Percentiles rank a stretch among this genome's conserved stretches.
Conservation (phyloP, 2,888 invertebrate species). For the Drosophila neotestacea region DNA sequence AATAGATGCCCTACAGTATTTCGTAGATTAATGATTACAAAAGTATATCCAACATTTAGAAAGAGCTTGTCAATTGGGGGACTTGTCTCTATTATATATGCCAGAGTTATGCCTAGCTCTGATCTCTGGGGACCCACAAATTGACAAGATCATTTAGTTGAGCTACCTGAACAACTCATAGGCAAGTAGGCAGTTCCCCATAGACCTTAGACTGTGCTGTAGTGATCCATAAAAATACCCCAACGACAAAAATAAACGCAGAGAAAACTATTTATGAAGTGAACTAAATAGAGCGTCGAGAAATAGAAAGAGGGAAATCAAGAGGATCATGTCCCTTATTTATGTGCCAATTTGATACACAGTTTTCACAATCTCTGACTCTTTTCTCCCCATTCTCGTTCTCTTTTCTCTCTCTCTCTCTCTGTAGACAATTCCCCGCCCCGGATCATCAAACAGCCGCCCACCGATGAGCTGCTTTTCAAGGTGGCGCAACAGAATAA, state of each 20-base stretch:
- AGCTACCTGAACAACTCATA: conserved; percentile 26
- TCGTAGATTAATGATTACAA: background rate
- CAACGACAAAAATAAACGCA: conserved; percentile 42
- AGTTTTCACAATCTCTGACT: conserved; percentile 11
- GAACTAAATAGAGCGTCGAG: conserved; percentile 7
- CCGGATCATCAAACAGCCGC: conserved; percentile 95
- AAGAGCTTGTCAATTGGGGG: background rate
- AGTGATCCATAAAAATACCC: conserved; percentile 33
- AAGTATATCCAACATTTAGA: background rate
- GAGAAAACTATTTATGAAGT: conserved; percentile 25
- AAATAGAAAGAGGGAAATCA: background rate
- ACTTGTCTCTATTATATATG: conserved; percentile 7
- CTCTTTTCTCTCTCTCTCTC: background rate
- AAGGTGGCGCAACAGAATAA: conserved; percentile 93
- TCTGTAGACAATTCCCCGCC: conserved; percentile 94
- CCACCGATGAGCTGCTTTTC: conserved; percentile 95
- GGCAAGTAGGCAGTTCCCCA: conserved; percentile 11
- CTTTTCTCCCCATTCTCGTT: background rate
- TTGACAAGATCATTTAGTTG: conserved; percentile 18
- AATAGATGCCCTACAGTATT: background rate
- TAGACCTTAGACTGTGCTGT: background rate
- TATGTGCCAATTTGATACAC: conserved; percentile 43
- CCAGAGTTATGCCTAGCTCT: conserved; percentile 1
- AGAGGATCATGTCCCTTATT: conserved; percentile 32
- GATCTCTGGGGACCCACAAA: conserved; percentile 15